Conservation (phyloP, 2,113 vertebrate species). For the Xiphorhynchus elegans region DNA sequence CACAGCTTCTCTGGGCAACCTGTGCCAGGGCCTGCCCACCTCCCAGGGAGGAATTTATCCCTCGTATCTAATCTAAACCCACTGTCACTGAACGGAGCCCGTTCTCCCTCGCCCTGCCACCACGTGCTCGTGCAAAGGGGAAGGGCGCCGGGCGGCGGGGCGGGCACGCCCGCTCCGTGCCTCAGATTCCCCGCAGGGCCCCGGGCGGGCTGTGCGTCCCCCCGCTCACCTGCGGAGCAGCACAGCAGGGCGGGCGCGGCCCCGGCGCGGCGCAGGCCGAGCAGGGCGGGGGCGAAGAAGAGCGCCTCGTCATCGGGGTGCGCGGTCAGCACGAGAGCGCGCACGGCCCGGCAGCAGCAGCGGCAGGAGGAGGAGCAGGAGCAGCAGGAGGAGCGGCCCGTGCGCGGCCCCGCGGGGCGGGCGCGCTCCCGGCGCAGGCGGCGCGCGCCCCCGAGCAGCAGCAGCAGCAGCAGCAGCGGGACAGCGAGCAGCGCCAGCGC, state of each 20-base stretch:
- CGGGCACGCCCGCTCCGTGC: not conserved
- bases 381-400: no score
- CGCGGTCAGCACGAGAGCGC: slow-evolving; percentile 84
- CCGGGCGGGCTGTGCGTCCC: no score
- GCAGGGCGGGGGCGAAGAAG: slow-evolving; percentile 92
- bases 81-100: not conserved
- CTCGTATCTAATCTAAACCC: not conserved
- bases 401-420: no score
- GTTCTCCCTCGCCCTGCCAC: not conserved
- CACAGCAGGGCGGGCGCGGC: slow-evolving; percentile 83
- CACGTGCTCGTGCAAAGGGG: not conserved
- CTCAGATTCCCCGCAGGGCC: not conserved
- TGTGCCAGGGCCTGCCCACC: not conserved
- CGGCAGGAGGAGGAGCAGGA: no score
- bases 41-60: not conserved
- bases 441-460: no score
- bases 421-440: no score
- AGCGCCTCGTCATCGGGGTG: slow-evolving; percentile 97
- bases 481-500: not conserved
- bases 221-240: slow-evolving; percentile 87
- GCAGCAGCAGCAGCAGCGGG: no score
- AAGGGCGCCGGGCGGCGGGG: not conserved
- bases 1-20: not conserved
- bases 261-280: slow-evolving; percentile 76
- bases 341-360: not conserved